These are phyloP conservation scores for Paguma larvata DNA, from an alignment of 2,797 vertebrate genomes.

Conservation along the genomic window DNA sequence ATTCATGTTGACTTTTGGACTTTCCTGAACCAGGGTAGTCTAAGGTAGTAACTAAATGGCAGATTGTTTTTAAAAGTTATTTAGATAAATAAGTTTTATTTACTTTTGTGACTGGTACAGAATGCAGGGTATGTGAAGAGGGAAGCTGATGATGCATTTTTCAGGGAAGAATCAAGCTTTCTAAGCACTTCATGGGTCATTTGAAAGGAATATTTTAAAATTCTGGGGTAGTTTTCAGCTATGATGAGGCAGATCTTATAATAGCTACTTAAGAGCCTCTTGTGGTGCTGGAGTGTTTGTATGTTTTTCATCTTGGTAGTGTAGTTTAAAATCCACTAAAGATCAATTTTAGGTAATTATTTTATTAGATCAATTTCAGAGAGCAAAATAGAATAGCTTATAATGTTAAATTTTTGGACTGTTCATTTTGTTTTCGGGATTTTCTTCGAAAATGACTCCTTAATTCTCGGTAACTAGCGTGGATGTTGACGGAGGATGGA, in stretches of 20 bases:
- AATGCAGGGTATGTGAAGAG: constrained; percentile 49
- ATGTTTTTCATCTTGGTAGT: constrained; percentile 71
- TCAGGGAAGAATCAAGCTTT: constrained; percentile 67
- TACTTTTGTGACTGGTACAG: constrained; percentile 48
- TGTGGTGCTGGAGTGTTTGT: constrained; percentile 66
- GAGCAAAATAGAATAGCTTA: constrained; percentile 31
- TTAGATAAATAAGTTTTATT: background rate
- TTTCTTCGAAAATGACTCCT: constrained; percentile 68
- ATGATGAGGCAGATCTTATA: constrained; percentile 75
- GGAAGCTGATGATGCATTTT: constrained; percentile 66
- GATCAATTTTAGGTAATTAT: constrained; percentile 64
- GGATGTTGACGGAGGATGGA: constrained; percentile 36
- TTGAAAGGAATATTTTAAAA: constrained; percentile 66
- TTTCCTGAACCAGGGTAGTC: constrained; percentile 50
- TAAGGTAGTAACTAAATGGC: constrained; percentile 51
- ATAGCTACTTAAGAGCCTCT: constrained; percentile 63
- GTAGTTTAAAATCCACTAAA: constrained; percentile 56
- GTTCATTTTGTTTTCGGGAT: constrained; percentile 58
- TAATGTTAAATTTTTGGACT: constrained; percentile 55
- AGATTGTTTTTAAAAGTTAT: constrained; percentile 71
- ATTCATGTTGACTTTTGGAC: constrained; percentile 46
- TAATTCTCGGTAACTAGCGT: constrained; percentile 52
- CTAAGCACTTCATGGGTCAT: constrained; percentile 65
- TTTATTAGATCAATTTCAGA: constrained; percentile 70
- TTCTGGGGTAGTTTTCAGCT: constrained; percentile 73